Evolutionary conservation across 2,113 vertebrate genomes (phyloP).

Genomic region (Charina bottae): DNA sequence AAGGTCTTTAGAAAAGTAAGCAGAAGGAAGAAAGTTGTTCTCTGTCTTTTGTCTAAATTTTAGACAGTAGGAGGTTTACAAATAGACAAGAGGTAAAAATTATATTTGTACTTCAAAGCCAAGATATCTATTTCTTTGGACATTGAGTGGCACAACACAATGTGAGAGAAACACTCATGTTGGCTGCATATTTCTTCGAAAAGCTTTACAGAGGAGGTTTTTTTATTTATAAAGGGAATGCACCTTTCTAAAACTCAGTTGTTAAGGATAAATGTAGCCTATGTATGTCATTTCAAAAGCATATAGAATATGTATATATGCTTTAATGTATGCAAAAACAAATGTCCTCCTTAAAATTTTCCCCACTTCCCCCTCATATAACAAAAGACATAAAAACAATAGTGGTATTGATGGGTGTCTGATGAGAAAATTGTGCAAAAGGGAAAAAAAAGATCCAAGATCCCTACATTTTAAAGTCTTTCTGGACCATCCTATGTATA

Average conservation of each 20-base stretch:
- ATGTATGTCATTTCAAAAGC: too few relatives aligned
- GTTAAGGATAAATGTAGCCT: neutral
- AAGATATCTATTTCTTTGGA: neutral
- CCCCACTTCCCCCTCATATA: too few relatives aligned
- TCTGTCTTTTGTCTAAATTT: neutral
- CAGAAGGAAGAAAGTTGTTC: neutral
- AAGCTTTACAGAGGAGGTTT: neutral
- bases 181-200: neutral
- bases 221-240: neutral
- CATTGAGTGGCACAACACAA: neutral
- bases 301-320: neutral
- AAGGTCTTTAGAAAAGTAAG: neutral
- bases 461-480: too few relatives aligned
- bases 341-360: too few relatives aligned
- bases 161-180: neutral
- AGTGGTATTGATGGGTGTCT: neutral
- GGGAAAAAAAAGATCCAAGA: neutral
- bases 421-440: neutral
- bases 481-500: too few relatives aligned
- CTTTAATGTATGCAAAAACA: neutral
- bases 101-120: neutral
- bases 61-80: neutral
- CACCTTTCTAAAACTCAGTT: neutral
- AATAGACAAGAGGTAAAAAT: neutral
- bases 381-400: too few relatives aligned